phyloP scores from a whole-genome alignment of 1,140 invertebrate genomes.

The Monomorium pharaonis region DNA sequence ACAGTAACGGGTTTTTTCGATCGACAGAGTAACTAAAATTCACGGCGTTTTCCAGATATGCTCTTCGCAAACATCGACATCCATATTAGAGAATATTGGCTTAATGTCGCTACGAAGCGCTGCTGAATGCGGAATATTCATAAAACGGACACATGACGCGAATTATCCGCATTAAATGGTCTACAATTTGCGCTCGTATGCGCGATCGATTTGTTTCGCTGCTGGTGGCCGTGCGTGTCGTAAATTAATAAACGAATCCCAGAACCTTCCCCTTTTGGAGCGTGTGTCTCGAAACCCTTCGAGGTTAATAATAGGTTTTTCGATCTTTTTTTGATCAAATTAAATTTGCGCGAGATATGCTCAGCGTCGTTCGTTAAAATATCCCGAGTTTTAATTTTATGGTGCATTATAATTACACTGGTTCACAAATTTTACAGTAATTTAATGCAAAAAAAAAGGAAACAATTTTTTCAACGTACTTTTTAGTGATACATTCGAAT shows the following conservation, averaged over 20 bases:
- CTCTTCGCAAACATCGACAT: not conserved
- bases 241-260: conserved; percentile 7
- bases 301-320: conserved; percentile 18
- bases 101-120: not conserved
- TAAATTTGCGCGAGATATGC: not conserved
- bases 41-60: not conserved
- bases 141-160: not conserved
- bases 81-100: not conserved
- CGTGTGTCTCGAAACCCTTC: not conserved
- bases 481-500: no score
- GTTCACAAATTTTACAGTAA: no score
- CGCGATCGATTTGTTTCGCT: conserved; percentile 9
- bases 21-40: not conserved
- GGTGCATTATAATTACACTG: no score
- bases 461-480: no score
- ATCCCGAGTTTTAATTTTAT: not conserved
- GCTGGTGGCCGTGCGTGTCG: not conserved
- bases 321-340: not conserved
- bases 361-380: not conserved
- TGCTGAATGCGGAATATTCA: conserved; percentile 4
- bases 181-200: not conserved
- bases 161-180: conserved; percentile 21
- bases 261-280: not conserved
- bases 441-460: no score
- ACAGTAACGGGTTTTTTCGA: not conserved